phyloP scores from a whole-genome alignment of 2,113 vertebrate genomes.

The Macrotus californicus region DNA sequence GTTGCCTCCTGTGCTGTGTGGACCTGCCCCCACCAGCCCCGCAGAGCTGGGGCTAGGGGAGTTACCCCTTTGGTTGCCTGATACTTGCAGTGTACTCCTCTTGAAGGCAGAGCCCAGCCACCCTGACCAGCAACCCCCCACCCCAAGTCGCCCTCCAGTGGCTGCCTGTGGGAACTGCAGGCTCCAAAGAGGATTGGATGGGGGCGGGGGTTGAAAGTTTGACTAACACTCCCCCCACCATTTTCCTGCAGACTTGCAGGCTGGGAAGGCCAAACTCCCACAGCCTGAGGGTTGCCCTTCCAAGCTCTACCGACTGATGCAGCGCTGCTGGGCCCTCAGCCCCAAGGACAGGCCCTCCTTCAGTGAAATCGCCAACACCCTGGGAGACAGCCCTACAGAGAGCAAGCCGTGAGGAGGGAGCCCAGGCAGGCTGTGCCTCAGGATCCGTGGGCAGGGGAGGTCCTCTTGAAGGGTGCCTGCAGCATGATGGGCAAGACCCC shows the following conservation, averaged over 20 bases:
- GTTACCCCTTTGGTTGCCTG: neutral
- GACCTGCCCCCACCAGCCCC: neutral
- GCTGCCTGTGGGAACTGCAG: neutral
- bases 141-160: neutral
- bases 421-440: constrained; percentile 33
- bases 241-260: constrained; percentile 84
- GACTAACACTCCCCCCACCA: neutral
- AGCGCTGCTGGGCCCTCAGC: constrained; percentile 91
- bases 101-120: neutral
- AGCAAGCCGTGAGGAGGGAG: constrained; percentile 88
- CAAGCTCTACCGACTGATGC: constrained; percentile 92
- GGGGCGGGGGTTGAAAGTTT: neutral
- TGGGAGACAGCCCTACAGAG: constrained; percentile 88
- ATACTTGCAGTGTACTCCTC: neutral
- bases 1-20: neutral
- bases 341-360: constrained; percentile 96
- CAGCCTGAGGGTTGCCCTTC: constrained; percentile 91
- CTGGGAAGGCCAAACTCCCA: constrained; percentile 85
- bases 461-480: constrained; percentile 14
- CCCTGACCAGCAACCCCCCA: neutral
- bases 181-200: neutral
- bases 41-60: neutral
- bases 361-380: constrained; percentile 86
- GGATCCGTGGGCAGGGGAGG: constrained; percentile 35
- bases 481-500: constrained; percentile 37